Conservation (phyloP, 2,113 vertebrate species). For the Campylomormyrus tamandua region DNA sequence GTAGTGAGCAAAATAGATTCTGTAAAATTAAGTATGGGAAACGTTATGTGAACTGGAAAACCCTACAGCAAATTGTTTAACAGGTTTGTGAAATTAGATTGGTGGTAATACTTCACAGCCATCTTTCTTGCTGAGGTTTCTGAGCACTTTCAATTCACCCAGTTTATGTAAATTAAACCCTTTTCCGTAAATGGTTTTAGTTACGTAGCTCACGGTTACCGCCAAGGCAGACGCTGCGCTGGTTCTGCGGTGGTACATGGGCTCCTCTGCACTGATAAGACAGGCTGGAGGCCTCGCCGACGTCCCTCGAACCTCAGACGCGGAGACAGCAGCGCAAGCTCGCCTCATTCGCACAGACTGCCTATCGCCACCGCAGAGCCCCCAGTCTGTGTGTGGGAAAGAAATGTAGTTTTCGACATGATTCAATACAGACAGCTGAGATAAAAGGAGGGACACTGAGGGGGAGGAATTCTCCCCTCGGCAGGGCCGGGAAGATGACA, state of each 20-base stretch:
- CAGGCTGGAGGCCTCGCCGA: too few species aligned
- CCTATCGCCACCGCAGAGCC: neutral
- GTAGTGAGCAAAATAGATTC: neutral
- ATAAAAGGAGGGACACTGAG: neutral
- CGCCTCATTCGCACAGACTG: neutral
- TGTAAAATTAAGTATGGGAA: neutral
- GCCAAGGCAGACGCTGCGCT: neutral
- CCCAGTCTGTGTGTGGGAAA: neutral
- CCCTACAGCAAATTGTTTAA: neutral
- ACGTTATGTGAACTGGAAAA: neutral
- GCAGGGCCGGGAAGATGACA: neutral
- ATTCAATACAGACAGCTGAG: neutral
- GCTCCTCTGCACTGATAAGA: neutral
- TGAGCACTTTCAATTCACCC: neutral
- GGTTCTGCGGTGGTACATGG: neutral
- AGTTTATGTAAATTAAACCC: neutral
- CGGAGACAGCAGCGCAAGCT: neutral
- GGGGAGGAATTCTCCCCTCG: neutral
- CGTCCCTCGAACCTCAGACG: neutral
- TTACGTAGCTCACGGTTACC: neutral
- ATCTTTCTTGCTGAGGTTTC: neutral
- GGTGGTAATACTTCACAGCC: neutral
- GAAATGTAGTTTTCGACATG: neutral
- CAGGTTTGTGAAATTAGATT: constrained; percentile 1
- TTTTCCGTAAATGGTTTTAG: neutral